A percentile compares a stretch with the other conserved stretches of the same genome.
Evolutionary conservation across 2,797 vertebrate species (phyloP).

Genomic region (Typhlichthys eigenmanni): DNA sequence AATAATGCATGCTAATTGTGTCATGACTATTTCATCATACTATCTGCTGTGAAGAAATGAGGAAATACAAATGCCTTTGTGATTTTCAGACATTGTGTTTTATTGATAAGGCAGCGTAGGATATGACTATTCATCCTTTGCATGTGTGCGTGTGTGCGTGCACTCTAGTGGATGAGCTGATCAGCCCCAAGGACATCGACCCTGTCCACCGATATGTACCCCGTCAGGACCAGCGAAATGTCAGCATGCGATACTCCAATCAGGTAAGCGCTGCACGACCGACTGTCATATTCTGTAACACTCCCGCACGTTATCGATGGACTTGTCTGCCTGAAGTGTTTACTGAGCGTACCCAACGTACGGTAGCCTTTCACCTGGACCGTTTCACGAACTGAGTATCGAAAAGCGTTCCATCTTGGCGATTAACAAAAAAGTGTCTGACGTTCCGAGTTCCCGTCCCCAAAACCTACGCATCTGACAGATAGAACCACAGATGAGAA

Average conservation of each 20-base stretch:
- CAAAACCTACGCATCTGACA: constrained; percentile 25
- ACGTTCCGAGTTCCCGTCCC: no score
- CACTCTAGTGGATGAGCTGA: constrained; percentile 87
- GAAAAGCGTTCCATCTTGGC: constrained; percentile 6
- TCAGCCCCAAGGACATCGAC: constrained; percentile 94
- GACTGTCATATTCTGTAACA: background rate
- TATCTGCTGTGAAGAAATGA: no score
- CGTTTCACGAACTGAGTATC: background rate
- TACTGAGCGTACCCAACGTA: background rate
- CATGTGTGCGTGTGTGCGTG: background rate
- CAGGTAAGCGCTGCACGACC: constrained; percentile 77
- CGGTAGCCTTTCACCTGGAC: background rate
- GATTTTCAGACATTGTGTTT: no score
- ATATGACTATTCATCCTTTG: no score
- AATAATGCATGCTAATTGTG: no score
- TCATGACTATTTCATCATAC: no score
- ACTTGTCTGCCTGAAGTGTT: background rate
- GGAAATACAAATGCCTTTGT: no score
- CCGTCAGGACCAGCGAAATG: constrained; percentile 86
- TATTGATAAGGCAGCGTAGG: no score
- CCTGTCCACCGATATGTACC: constrained; percentile 88
- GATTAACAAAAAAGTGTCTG: no score
- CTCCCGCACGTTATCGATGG: background rate
- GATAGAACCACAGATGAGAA: constrained; percentile 38
- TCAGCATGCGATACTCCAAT: constrained; percentile 97